phyloP scores from a whole-genome alignment of 2,888 invertebrate genomes.

The Folsomia candida region DNA sequence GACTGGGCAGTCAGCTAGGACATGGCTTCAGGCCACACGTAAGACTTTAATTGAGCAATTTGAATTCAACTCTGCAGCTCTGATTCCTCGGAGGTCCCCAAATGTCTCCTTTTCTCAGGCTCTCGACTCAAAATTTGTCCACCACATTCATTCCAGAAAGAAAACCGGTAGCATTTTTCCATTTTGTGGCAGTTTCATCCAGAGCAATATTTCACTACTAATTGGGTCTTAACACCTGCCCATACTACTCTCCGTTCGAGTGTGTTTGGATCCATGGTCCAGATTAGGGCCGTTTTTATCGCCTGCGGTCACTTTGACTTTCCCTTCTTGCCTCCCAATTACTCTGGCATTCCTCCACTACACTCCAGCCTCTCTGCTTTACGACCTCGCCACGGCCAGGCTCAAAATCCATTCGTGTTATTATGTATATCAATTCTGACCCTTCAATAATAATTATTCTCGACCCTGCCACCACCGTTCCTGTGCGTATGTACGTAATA shows the following conservation, averaged over 20 bases:
- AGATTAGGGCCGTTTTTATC: conserved; percentile 49
- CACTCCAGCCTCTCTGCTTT: no score
- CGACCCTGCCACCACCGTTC: background rate
- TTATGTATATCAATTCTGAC: background rate
- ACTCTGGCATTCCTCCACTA: background rate
- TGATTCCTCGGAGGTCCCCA: conserved; percentile 48
- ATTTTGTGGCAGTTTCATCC: conserved; percentile 51
- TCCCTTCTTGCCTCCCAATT: conserved; percentile 33
- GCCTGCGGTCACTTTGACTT: conserved; percentile 50
- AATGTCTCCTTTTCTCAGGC: conserved; percentile 29
- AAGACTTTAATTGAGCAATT: conserved; percentile 51
- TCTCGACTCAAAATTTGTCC: conserved; percentile 34
- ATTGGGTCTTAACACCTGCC: conserved; percentile 52
- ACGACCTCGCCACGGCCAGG: no score
- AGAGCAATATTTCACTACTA: conserved; percentile 52
- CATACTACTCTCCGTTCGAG: no score
- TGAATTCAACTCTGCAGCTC: conserved; percentile 49
- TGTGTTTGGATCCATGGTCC: conserved; percentile 48
- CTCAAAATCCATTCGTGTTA: no score
- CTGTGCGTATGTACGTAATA: background rate
- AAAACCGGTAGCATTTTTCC: conserved; percentile 51
- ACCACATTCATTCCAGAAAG: conserved; percentile 23
- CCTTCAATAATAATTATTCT: background rate
- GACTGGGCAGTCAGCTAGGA: conserved; percentile 48
- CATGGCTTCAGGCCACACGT: conserved; percentile 51